phyloP scores from a whole-genome alignment of 2,113 vertebrate genomes.

The Bubalus kerabau region DNA sequence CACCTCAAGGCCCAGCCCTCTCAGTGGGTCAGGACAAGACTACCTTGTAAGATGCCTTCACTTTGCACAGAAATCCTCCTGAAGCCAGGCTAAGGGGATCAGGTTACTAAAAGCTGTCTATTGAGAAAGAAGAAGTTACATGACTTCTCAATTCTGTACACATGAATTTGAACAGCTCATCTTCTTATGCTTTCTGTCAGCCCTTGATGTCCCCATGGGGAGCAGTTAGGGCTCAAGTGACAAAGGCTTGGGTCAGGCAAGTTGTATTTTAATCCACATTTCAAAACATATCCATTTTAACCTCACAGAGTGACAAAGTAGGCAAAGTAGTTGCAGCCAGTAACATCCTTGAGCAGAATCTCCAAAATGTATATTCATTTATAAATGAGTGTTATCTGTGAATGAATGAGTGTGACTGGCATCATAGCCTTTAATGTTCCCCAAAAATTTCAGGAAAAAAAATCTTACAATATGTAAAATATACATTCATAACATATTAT shows the following conservation, averaged over 20 bases:
- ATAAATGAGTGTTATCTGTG: background rate
- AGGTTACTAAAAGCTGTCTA: background rate
- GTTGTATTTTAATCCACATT: background rate
- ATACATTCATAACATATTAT: background rate
- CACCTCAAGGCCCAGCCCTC: background rate
- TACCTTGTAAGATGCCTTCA: background rate
- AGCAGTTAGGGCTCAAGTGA: background rate
- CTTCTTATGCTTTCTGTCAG: background rate
- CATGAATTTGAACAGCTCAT: background rate
- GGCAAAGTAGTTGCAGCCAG: background rate
- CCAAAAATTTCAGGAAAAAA: background rate
- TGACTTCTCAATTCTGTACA: background rate
- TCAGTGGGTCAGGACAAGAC: background rate
- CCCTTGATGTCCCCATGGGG: background rate
- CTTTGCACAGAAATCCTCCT: background rate
- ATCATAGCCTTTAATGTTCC: slow-evolving; percentile 1
- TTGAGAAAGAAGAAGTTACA: background rate
- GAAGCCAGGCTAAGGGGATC: background rate
- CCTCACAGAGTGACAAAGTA: background rate
- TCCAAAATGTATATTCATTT: background rate
- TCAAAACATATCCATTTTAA: background rate
- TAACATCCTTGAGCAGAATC: background rate
- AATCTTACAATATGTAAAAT: background rate
- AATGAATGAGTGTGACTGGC: background rate
- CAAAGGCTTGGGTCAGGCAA: background rate